Evolutionary conservation across 2,113 vertebrate species (phyloP).

Genomic region (Verasper variegatus): DNA sequence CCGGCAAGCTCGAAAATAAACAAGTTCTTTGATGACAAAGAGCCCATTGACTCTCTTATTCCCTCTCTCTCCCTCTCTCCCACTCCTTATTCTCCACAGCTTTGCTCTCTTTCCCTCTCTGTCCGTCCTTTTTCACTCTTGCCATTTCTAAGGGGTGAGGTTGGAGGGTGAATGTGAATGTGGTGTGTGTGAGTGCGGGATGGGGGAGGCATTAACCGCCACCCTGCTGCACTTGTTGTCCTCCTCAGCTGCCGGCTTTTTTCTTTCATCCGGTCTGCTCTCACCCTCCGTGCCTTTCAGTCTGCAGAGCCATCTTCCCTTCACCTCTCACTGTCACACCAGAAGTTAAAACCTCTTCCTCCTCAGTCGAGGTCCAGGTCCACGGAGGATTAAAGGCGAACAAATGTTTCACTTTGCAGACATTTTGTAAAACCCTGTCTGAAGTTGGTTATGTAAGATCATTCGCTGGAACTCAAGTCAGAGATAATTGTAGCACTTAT

Average conservation of each 20-base stretch:
- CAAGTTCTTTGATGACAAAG: constrained; percentile 87
- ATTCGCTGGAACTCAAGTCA: constrained; percentile 41
- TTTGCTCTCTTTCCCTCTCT: constrained; percentile 67
- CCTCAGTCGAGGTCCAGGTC: constrained; percentile 37
- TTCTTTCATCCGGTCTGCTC: constrained; percentile 63
- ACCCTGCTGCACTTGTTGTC: constrained; percentile 76
- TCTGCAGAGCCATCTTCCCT: constrained; percentile 47
- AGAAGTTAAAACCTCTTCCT: constrained; percentile 32
- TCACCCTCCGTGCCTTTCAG: constrained; percentile 51
- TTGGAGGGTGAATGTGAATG: constrained; percentile 52
- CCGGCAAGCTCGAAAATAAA: constrained; percentile 86
- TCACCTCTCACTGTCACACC: constrained; percentile 34
- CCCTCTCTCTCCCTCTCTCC: constrained; percentile 67
- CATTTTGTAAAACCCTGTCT: constrained; percentile 15
- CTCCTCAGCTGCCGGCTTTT: constrained; percentile 70
- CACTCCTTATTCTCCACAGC: constrained; percentile 76
- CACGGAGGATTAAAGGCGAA: constrained; percentile 29
- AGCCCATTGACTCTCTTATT: constrained; percentile 85
- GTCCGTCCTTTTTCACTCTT: constrained; percentile 53
- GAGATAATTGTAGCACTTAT: constrained; percentile 29
- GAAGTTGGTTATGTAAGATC: constrained; percentile 44
- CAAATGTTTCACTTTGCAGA: constrained; percentile 15
- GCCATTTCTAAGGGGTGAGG: constrained; percentile 65
- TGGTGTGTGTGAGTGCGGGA: constrained; percentile 13
- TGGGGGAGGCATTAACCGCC: constrained; percentile 71